Conservation (phyloP, 2,888 invertebrate genomes). For the Heliconius sara region DNA sequence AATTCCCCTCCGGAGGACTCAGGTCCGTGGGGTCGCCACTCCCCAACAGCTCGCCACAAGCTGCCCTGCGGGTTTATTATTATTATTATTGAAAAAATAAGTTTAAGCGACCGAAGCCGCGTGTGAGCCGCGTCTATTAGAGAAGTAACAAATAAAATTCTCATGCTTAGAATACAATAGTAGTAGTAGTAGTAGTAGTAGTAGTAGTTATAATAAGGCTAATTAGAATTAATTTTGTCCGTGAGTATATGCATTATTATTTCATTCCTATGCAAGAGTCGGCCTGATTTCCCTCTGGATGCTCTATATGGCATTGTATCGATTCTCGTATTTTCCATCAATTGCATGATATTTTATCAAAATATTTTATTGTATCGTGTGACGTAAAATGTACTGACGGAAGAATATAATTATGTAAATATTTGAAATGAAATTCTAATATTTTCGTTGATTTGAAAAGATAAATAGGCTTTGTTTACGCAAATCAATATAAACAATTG, state of each 20-base stretch:
- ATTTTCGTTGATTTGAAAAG: background rate
- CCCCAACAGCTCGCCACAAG: too few species aligned
- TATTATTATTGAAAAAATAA: too few species aligned
- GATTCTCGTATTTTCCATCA: conserved; percentile 14
- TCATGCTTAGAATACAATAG: background rate
- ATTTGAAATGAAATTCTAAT: conserved; percentile 1
- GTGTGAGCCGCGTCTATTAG: too few species aligned
- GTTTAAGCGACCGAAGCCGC: too few species aligned
- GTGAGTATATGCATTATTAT: conserved; percentile 11
- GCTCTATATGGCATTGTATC: background rate
- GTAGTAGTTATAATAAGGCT: background rate
- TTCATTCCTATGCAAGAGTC: conserved; percentile 14
- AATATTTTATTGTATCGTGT: background rate
- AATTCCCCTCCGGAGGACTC: too few species aligned
- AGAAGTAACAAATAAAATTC: too few species aligned
- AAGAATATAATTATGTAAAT: background rate
- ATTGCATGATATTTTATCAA: background rate
- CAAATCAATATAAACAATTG: background rate
- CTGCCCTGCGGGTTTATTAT: too few species aligned
- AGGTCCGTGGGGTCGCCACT: too few species aligned
- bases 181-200: too few species aligned
- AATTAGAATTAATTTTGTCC: conserved; percentile 8
- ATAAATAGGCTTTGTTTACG: background rate
- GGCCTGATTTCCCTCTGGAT: conserved; percentile 22
- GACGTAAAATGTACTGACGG: background rate